Base-by-base conservation (phyloP, 2,113 vertebrate genomes). In the Bujurquina vittata region DNA sequence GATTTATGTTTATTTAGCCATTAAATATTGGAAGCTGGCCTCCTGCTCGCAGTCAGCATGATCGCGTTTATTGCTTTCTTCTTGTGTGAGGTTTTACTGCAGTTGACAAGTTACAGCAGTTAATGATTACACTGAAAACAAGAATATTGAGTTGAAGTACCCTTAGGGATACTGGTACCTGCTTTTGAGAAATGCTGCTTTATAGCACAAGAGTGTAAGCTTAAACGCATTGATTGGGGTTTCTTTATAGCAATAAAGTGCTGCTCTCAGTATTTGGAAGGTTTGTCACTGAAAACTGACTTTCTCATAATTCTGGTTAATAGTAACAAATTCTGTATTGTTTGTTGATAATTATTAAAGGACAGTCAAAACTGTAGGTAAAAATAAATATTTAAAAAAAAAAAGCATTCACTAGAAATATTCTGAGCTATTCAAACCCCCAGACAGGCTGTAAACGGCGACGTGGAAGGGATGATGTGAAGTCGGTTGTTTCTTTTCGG, bases 271-370 rank as follows among this genome's bases (percentile, higher is more conserved):
- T n/a, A 18, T 20, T 3, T 33, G 46, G 26, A 12, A 14, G 7
- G 17, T 40, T 37, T 43, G 54, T 58, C 73, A 58, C 4, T 37
- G 33, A 23, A 31, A 0, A n/a, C 22, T 33, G 3, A 31, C 75
- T 0, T 22, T 65, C 18, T 80, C 7, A 31, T 49, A 23, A 23
- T 58, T 5, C 14, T 60, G 23, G 22, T 35, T 22, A 20, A 31
- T 22, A 3, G 17, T 52, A 43, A 22, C 9, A 0, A 58, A 37
- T 49, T 17, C 7, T 1, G 2, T 14, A 20, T 55, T 37, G 55
- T 35, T 35, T 62, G 10, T 10, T 49, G 40, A 10, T 10, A 11
- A 54, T 56, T 84, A 14, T 75, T 83, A 52, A 84, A 88, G 58
- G 31, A 31, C 49, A 0, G 58, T 35, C n/a, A 20, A 17, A 40